Base-by-base conservation (phyloP, 1,140 invertebrate species). In the Solenopsis invicta region DNA sequence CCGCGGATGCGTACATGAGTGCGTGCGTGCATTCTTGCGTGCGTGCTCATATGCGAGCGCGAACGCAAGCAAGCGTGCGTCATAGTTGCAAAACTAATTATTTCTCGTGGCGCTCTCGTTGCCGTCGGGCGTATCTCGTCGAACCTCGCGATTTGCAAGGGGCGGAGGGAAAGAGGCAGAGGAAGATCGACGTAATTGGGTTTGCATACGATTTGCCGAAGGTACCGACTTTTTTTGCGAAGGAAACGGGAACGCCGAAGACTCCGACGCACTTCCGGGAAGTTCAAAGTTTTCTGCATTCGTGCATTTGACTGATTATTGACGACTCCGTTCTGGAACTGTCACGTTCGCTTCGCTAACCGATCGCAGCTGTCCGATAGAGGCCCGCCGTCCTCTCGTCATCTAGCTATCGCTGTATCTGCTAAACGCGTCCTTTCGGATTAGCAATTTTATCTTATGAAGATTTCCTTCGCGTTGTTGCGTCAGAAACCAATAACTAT, bases 41-140 rank as follows among this genome's bases (percentile, higher is more conserved):
- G 56, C 29, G 8, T 50, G 59, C n/a, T 41, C 29, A 18, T 56
- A 45, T 12, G 50, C 37, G 48, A 29, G 21, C 52, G 41, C 34
- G 34, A 45, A 34, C 54, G 45, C 74, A 16, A 10, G 81, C 45
- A 34, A 10, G 81, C 45, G 34, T 67, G 74, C 74, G 82, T 77
- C 62, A 78, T 56, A 78, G 59, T 85, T 85, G 75, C 72, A 85
- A 86, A 80, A 86, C 62, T 78, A 67, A 86, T 86, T 80, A 86
- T 86, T 80, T 66, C 61, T 80, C 64, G 59, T 59, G 56, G 41
- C 34, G 48, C 77, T 69, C 66, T 69, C 69, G 54, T 24, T 50
- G 80, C 80, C 41, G 67, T 61, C 80, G 69, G 54, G 67, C 67
- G 77, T 74, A 82, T 72, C 37, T 52, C 67, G 41, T 71, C 50